phyloP scores from a whole-genome alignment of 1,140 invertebrate species.

The Semibalanus balanoides region DNA sequence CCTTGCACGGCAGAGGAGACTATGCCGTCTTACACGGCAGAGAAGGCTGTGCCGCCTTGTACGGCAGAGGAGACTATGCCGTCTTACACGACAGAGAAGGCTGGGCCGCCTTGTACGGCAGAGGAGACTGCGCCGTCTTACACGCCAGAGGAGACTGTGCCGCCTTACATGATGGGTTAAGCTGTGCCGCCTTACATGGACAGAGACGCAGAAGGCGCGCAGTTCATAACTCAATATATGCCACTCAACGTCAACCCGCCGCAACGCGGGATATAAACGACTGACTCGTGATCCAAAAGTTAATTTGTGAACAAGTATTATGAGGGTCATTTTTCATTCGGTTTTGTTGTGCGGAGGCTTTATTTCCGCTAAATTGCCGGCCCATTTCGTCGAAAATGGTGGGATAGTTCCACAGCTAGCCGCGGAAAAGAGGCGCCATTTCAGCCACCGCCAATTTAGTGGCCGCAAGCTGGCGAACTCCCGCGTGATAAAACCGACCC shows the following conservation, averaged over 20 bases:
- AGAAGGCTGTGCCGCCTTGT: too few relatives aligned
- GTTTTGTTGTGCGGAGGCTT: neutral
- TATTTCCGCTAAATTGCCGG: neutral
- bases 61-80: too few relatives aligned
- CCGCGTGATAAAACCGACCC: neutral
- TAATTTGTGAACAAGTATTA: neutral
- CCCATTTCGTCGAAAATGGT: neutral
- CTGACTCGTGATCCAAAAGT: neutral
- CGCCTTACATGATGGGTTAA: too few relatives aligned
- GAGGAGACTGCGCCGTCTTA: too few relatives aligned
- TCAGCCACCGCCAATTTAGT: neutral
- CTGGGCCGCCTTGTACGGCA: too few relatives aligned
- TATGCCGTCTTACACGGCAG: too few relatives aligned
- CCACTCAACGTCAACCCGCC: neutral
- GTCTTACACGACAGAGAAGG: too few relatives aligned
- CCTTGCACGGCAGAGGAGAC: too few relatives aligned
- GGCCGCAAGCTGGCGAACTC: neutral
- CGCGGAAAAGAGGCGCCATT: neutral
- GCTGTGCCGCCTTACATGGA: too few relatives aligned
- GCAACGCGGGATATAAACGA: neutral
- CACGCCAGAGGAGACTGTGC: too few relatives aligned
- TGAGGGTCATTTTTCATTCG: neutral
- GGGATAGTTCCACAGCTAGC: neutral
- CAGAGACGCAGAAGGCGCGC: too few relatives aligned
- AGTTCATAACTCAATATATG: neutral